Evolutionary conservation across 2,797 vertebrate genomes (phyloP), one percentile per base, ranked within the genome.

Genomic region (Sandelia bainsii): DNA sequence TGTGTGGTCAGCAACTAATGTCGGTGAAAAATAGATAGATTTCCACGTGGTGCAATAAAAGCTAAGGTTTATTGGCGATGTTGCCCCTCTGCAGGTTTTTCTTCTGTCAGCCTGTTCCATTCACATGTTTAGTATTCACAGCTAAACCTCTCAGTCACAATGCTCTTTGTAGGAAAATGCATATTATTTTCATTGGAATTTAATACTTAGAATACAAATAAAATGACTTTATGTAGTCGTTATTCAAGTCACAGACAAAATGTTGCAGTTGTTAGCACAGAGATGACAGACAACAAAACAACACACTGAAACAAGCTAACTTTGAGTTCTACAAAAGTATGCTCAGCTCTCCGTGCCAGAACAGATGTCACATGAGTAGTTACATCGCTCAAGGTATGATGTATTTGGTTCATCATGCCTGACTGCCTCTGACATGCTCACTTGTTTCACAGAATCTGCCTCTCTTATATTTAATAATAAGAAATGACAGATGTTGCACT

Each of bases 311-410:
- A 19, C 34, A 58, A 52, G 20, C 25, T 50, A 54, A 25, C 3
- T 53, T 56, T 62, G 29, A 61, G 25, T 68, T 62, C 3, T 19
- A 60, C 16, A 32, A n/a, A 52, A 77, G 64, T 63, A 60, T 63
- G 56, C 69, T 82, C 79, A 66, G 57, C 39, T 58, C 65, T 71
- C 56, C n/a, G 62, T 84, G 60, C 69, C 75, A 75, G 77, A 89
- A 62, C 80, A 72, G 80, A 88, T 88, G 83, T 84, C 85, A 91
- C 87, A 79, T 84, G 84, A 88, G 75, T 79, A 79, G 82, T 76
- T 81, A 60, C 63, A 81, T 87, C 57, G 83, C 83, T 88, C 75
- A 87, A 86, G 87, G 84, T 91, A 82, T 66, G 83, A 91, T 88
- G 80, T 79, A 81, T 88, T 85, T 81, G 80, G 77, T 80, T 87